Percentiles rank a stretch among this genome's conserved stretches.
phyloP scores from a whole-genome alignment of 1,140 invertebrate genomes.

The Scaptomyza hsui region DNA sequence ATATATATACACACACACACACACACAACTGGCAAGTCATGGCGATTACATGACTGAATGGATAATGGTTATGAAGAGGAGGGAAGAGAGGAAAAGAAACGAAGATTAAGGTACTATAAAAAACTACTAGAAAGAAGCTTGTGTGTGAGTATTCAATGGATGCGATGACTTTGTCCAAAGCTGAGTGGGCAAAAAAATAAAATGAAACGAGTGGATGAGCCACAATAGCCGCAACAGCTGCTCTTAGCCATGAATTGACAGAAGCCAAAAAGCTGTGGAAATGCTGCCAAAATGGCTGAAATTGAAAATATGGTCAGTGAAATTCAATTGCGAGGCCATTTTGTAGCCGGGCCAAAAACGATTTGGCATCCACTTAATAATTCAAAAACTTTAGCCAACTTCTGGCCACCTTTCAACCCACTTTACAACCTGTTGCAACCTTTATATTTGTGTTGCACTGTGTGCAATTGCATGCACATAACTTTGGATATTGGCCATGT shows the following conservation, averaged over 20 bases:
- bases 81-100: too few species aligned
- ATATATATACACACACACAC: background rate
- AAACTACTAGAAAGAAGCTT: background rate
- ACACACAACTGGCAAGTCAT: slow-evolving; percentile 30
- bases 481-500: slow-evolving; percentile 43
- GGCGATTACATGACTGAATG: slow-evolving; percentile 44
- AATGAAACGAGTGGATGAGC: slow-evolving; percentile 20
- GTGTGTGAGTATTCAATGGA: slow-evolving; percentile 42
- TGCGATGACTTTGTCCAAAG: slow-evolving; percentile 52
- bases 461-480: slow-evolving; percentile 59
- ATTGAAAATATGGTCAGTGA: slow-evolving; percentile 30
- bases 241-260: slow-evolving; percentile 43
- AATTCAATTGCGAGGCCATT: slow-evolving; percentile 30
- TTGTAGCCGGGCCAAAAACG: slow-evolving; percentile 23
- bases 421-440: slow-evolving; percentile 5
- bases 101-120: background rate
- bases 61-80: background rate
- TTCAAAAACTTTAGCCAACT: background rate
- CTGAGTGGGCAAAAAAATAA: slow-evolving; percentile 21
- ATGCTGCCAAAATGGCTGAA: slow-evolving; percentile 29
- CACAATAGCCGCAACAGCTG: slow-evolving; percentile 18
- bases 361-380: slow-evolving; percentile 28
- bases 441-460: background rate
- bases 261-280: slow-evolving; percentile 39
- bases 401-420: background rate